These are phyloP conservation scores for Serripes groenlandicus DNA, from an alignment of 2,888 invertebrate genomes.

Conservation along the genomic window DNA sequence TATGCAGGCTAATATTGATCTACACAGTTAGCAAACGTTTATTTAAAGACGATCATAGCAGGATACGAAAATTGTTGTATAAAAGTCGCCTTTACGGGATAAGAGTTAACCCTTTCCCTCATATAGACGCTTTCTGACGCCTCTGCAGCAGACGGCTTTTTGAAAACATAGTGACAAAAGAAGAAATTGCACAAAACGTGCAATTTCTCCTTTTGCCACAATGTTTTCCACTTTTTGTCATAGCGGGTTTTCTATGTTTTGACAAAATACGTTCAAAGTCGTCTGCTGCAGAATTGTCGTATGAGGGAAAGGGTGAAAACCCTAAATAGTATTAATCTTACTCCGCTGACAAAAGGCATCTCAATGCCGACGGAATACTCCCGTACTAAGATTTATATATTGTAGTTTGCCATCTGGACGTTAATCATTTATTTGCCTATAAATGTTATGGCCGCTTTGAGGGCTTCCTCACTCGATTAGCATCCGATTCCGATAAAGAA, in stretches of 20 bases:
- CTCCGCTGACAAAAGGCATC: not conserved
- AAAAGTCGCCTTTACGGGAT: no score
- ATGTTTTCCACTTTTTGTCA: not conserved
- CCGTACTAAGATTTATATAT: constrained; percentile 1
- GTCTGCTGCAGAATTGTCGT: not conserved
- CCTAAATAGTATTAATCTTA: not conserved
- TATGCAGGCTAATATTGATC: no score
- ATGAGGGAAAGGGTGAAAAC: not conserved
- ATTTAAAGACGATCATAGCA: no score
- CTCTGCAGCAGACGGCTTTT: not conserved
- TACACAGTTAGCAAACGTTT: no score
- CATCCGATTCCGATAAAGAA: constrained; percentile 23
- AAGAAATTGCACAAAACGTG: not conserved
- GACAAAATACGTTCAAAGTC: not conserved
- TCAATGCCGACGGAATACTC: not conserved
- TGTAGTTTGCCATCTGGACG: constrained; percentile 11
- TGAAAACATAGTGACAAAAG: not conserved
- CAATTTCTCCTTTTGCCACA: not conserved
- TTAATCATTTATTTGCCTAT: constrained; percentile 32
- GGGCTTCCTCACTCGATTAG: constrained; percentile 27
- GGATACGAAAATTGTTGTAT: no score
- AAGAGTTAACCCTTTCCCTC: not conserved
- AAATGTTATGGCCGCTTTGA: constrained; percentile 34
- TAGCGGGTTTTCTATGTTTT: not conserved
- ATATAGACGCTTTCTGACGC: not conserved